Evolutionary conservation across 1,140 invertebrate genomes (phyloP), one percentile per base, ranked within the genome.

Genomic region (Heliconius eleuchia): DNA sequence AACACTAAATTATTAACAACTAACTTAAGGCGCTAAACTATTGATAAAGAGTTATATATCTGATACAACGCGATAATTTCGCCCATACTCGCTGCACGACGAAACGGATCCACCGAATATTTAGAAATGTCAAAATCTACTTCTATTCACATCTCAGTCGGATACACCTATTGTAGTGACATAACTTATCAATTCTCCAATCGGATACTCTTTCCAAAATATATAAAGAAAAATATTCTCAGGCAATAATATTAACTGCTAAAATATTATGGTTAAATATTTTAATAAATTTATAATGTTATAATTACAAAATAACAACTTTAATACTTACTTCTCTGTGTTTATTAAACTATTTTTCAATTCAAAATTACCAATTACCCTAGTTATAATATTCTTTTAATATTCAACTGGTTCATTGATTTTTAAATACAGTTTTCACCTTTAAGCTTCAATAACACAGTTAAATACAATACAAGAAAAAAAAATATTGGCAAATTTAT

Each of bases 71-170:
- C 85, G 82, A 72, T 72, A 84, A 85, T 82, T 84, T 79, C 83
- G 79, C 79, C 83, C 85, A 87, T 85, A 85, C 76, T 83, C 80
- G 79, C 85, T 81, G 83, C 86, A 82, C 86, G 87, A 88, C 85
- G 83, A 82, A 86, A 83, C 84, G 79, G 84, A 85, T 85, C 87
- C 86, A 89, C 84, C 84, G 87, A 87, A 88, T 89, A 83, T 86
- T 85, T 72, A 83, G 81, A 85, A 89, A 90, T 88, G 88, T 88
- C 87, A 89, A 82, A 81, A 76, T 80, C 70, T 66, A 60, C 66
- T 70, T 60, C 46, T 76, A 78, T 77, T 76, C 75, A 76, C 74
- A 52, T n/a, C n/a, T 57, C 71, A 77, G 60, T 80, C 75, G 79
- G 79, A 80, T 80, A 80, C 74, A 73, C 55, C 9, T 34, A 57